phyloP scores from a whole-genome alignment of 2,797 vertebrate genomes.

The Xiphorhynchus erythropygius region DNA sequence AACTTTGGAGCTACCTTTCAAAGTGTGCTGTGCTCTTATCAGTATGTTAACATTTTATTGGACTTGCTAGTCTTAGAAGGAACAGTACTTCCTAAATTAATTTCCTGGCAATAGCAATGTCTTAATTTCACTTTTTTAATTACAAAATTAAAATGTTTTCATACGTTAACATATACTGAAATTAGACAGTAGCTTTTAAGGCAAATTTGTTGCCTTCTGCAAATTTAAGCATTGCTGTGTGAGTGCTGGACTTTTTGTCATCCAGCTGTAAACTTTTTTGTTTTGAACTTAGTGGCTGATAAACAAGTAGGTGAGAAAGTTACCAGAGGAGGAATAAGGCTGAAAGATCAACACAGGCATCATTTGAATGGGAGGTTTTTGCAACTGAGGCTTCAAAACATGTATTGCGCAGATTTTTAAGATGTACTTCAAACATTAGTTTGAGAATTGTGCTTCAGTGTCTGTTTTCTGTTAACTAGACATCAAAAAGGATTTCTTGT shows the following conservation, averaged over 20 bases:
- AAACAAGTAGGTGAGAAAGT: neutral
- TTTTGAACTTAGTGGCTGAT: neutral
- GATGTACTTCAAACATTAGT: neutral
- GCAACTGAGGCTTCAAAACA: neutral
- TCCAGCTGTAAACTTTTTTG: neutral
- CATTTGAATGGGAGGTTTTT: neutral
- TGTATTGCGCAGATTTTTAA: neutral
- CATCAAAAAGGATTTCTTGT: neutral
- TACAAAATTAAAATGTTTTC: neutral
- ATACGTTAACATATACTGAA: accelerated
- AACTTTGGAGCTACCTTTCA: neutral
- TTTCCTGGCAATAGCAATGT: neutral
- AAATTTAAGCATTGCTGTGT: neutral
- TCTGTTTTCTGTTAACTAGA: neutral
- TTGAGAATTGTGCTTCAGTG: neutral
- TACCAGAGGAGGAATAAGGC: neutral
- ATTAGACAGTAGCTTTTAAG: neutral
- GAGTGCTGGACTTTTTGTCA: neutral
- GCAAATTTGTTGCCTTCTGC: neutral
- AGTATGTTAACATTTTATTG: neutral
- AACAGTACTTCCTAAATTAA: neutral
- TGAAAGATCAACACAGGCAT: neutral
- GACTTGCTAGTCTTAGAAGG: neutral
- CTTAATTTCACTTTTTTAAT: neutral
- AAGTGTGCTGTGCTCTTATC: neutral